Evolutionary conservation across 2,113 vertebrate genomes (phyloP).

Genomic region (Lota lota): DNA sequence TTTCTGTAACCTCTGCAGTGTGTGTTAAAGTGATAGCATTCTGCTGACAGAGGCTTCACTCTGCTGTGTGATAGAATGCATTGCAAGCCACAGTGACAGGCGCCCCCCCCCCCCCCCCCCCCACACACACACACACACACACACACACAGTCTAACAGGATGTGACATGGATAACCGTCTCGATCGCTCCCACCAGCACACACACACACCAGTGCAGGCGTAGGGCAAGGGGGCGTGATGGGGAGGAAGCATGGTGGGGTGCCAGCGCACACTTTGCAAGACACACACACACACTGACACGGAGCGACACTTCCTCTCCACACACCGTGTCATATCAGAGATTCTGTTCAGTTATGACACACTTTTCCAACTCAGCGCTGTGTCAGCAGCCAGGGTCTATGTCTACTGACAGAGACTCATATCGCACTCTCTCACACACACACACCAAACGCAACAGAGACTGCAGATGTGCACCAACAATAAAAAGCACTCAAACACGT

Average conservation of each 20-base stretch:
- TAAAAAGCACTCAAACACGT: constrained; percentile 3
- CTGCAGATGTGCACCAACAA: constrained; percentile 11
- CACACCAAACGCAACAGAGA: constrained; percentile 39
- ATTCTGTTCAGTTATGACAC: constrained; percentile 26
- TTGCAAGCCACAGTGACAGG: constrained; percentile 56
- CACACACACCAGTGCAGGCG: constrained; percentile 36
- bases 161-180: constrained; percentile 73
- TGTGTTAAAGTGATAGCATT: constrained; percentile 31
- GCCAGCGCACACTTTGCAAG: constrained; percentile 28
- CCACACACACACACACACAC: constrained; percentile 63
- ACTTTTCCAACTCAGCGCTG: constrained; percentile 48
- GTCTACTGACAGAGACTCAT: constrained; percentile 31
- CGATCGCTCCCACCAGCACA: constrained; percentile 64
- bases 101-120: too few species aligned
- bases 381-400: constrained; percentile 61
- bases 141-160: constrained; percentile 67
- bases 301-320: constrained; percentile 34
- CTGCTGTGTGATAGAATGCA: constrained; percentile 58
- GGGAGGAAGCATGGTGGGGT: constrained; percentile 1
- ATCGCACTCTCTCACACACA: constrained; percentile 29
- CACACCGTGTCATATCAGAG: constrained; percentile 30
- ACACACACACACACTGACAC: constrained; percentile 48
- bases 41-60: constrained; percentile 64
- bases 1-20: constrained; percentile 51
- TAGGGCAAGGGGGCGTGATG: constrained; percentile 2